These are phyloP conservation scores for Mystacides longicornis DNA, from an alignment of 2,888 invertebrate genomes.

Conservation along the genomic window DNA sequence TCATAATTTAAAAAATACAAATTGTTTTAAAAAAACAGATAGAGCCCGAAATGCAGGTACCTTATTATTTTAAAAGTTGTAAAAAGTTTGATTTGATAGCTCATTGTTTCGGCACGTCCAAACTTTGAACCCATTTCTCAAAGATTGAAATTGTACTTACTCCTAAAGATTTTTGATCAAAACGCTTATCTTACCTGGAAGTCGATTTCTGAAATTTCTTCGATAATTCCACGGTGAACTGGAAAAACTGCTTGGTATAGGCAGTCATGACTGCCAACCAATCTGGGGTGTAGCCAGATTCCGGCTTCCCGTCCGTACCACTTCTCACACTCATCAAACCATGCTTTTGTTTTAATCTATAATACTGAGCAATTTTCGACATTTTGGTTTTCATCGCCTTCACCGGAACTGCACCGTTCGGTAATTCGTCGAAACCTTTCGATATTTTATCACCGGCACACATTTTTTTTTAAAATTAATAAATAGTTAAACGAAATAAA, in stretches of 20 bases:
- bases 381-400: neutral
- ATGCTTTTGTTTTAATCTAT: slow-evolving; percentile 41
- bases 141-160: no score
- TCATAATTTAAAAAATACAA: no score
- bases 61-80: no score
- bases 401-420: neutral
- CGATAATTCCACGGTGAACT: slow-evolving; percentile 23
- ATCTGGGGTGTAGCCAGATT: slow-evolving; percentile 42
- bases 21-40: no score
- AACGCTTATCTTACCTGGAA: neutral
- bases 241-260: slow-evolving; percentile 39
- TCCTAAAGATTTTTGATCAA: no score
- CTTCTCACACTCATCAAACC: slow-evolving; percentile 40
- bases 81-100: no score
- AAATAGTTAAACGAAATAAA: neutral
- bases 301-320: slow-evolving; percentile 12
- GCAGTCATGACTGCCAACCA: slow-evolving; percentile 45
- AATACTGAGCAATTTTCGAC: slow-evolving; percentile 31
- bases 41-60: no score
- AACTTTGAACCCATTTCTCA: no score
- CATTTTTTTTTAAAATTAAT: slow-evolving; percentile 14
- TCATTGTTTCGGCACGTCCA: no score
- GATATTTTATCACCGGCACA: slow-evolving; percentile 21
- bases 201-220: neutral
- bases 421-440: slow-evolving; percentile 9